These are phyloP conservation scores for Loriculus beryllinus DNA, from an alignment of 2,797 vertebrate genomes.

Conservation along the genomic window DNA sequence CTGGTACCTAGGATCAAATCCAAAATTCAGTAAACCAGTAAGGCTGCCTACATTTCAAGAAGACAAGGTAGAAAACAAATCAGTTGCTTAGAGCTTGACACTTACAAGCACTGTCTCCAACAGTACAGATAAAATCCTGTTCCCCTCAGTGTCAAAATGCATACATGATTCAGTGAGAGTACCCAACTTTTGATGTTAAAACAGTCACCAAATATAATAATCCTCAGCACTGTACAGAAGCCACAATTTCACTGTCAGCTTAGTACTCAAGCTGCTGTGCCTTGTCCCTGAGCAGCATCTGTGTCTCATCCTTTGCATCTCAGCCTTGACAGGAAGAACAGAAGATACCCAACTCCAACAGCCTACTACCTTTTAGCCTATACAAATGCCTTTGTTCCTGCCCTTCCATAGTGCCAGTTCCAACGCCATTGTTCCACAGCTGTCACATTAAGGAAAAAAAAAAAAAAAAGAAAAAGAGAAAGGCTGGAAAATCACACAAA, in stretches of 20 bases:
- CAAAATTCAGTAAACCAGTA: neutral
- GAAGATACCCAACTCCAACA: neutral
- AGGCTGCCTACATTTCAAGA: neutral
- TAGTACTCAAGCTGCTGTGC: neutral
- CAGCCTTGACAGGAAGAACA: neutral
- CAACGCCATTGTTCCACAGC: neutral
- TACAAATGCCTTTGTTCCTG: neutral
- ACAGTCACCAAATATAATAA: neutral
- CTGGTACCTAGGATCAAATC: neutral
- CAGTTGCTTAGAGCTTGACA: neutral
- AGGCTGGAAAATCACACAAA: neutral
- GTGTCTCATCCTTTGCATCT: neutral
- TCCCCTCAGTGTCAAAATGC: neutral
- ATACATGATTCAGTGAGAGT: neutral
- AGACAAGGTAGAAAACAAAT: neutral
- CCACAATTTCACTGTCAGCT: neutral
- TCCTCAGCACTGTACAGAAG: rapidly evolving
- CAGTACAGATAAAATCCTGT: neutral
- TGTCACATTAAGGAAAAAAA: neutral
- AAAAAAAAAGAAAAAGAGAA: neutral
- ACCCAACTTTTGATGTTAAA: neutral
- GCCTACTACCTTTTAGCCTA: neutral
- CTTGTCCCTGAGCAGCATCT: neutral
- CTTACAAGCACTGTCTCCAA: neutral
- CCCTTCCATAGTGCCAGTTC: neutral